Conservation (phyloP, 1,140 invertebrate species). For the Zaprionus davidi region DNA sequence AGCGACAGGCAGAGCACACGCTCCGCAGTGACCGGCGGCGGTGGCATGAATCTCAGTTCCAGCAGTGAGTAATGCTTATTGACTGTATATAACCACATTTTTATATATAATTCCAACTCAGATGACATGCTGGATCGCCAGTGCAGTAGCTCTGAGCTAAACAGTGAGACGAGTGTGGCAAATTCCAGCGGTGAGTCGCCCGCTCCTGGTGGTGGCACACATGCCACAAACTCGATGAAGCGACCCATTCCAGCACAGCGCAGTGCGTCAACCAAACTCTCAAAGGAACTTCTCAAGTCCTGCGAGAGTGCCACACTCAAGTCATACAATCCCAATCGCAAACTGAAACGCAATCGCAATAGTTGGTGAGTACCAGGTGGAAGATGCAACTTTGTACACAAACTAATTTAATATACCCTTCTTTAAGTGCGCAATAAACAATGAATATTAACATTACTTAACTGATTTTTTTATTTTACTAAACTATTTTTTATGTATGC, state of each 20-base stretch:
- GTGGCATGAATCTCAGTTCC: slow-evolving; percentile 67
- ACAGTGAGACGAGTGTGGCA: slow-evolving; percentile 75
- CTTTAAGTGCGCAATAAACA: too few relatives aligned
- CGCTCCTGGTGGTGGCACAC: slow-evolving; percentile 31
- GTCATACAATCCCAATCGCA: slow-evolving; percentile 84
- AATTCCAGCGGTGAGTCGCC: slow-evolving; percentile 70
- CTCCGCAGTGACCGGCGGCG: slow-evolving; percentile 62
- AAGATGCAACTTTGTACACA: neutral
- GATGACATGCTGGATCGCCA: slow-evolving; percentile 78
- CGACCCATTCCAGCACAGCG: slow-evolving; percentile 74
- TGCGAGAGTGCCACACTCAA: slow-evolving; percentile 76
- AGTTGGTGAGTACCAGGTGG: slow-evolving; percentile 58
- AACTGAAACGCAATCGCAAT: slow-evolving; percentile 80
- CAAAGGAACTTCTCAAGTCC: slow-evolving; percentile 70
- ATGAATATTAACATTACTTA: too few relatives aligned
- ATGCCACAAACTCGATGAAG: slow-evolving; percentile 75
- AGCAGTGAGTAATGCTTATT: slow-evolving; percentile 55
- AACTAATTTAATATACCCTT: neutral
- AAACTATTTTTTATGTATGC: too few relatives aligned
- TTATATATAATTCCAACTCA: neutral
- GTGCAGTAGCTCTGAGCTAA: slow-evolving; percentile 69
- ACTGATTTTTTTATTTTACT: too few relatives aligned
- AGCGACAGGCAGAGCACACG: slow-evolving; percentile 75
- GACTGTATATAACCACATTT: neutral
- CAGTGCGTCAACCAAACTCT: slow-evolving; percentile 51